A percentile compares a stretch with the other conserved stretches of the same genome.
These are phyloP conservation scores for Apaloderma vittatum DNA, from an alignment of 2,113 vertebrate genomes.

Conservation along the genomic window DNA sequence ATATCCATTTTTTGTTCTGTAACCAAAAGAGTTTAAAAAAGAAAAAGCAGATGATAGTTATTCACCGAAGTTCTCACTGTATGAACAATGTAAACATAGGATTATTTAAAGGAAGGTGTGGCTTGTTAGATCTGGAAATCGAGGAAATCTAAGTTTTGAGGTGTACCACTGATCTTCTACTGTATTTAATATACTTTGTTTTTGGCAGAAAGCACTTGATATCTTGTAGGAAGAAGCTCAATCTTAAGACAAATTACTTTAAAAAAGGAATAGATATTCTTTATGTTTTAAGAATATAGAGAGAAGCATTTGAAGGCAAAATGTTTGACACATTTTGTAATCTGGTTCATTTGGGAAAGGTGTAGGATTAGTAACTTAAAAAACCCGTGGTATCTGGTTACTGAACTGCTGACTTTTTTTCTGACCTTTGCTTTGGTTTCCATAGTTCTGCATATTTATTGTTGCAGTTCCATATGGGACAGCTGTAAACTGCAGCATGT, in stretches of 20 bases:
- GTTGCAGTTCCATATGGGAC: constrained; percentile 26
- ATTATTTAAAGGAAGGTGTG: neutral
- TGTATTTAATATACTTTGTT: neutral
- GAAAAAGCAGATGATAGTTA: neutral
- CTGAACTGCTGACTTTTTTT: neutral
- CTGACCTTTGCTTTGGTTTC: constrained; percentile 38
- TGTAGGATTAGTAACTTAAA: neutral
- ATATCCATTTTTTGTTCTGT: neutral
- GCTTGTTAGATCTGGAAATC: neutral
- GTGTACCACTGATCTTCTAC: neutral
- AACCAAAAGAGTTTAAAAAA: neutral
- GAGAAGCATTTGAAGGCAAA: neutral
- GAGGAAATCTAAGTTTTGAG: neutral
- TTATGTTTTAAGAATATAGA: neutral
- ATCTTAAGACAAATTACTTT: neutral
- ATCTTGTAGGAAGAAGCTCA: neutral
- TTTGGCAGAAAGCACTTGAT: neutral
- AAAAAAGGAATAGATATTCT: neutral
- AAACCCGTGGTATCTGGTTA: neutral
- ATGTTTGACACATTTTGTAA: neutral
- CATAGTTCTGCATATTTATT: constrained; percentile 49
- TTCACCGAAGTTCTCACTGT: neutral
- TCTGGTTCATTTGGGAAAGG: neutral
- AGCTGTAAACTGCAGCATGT: neutral
- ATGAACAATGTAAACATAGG: neutral